Conservation (phyloP, 2,888 invertebrate species). For the Calephelis perditalis region DNA sequence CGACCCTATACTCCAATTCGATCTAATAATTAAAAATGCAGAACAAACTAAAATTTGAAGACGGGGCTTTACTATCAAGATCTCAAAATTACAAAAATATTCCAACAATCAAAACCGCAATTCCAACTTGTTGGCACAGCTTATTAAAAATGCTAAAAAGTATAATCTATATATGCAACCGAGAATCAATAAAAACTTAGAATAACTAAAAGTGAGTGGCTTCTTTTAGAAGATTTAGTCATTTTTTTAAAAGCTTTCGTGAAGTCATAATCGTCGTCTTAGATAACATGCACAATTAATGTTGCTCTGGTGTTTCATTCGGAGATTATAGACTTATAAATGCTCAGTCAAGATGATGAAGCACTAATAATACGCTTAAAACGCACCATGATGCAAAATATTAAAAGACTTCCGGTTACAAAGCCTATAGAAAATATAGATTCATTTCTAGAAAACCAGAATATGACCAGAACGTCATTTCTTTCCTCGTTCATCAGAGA, state of each 20-base stretch:
- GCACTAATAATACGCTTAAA: conserved; percentile 10
- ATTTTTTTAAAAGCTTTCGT: background rate
- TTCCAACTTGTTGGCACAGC: conserved; percentile 12
- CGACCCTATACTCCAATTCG: background rate
- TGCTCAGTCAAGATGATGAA: background rate
- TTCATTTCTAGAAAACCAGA: conserved; percentile 6
- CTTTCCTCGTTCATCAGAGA: conserved; percentile 15
- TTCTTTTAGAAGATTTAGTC: background rate
- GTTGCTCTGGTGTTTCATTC: conserved; percentile 14
- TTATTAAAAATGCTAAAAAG: conserved; percentile 14
- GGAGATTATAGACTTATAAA: background rate
- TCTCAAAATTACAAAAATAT: conserved; percentile 1
- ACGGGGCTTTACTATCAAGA: background rate
- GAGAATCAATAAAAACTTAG: conserved; percentile 10
- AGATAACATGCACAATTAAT: conserved; percentile 7
- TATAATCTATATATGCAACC: conserved; percentile 9
- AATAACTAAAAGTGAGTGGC: background rate
- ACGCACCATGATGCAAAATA: conserved; percentile 14
- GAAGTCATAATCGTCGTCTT: background rate
- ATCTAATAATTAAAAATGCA: background rate
- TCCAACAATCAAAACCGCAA: conserved; percentile 10
- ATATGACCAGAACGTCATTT: conserved; percentile 18
- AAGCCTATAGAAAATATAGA: background rate
- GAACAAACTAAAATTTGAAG: background rate
- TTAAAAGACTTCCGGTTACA: background rate